Base-by-base conservation (phyloP, 2,797 vertebrate genomes). In the Eremophila alpestris region DNA sequence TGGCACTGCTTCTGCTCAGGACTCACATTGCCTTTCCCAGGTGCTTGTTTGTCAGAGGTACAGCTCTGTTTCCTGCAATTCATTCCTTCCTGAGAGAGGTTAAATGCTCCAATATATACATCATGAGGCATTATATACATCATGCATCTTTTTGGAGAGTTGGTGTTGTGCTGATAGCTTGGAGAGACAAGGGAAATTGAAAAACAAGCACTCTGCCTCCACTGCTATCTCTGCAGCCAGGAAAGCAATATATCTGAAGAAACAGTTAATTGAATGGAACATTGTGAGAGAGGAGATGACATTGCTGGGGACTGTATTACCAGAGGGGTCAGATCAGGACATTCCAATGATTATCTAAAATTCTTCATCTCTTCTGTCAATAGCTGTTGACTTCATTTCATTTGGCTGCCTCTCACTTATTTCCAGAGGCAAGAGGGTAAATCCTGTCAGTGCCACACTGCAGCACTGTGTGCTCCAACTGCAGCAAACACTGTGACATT, bases 281-380 rank as follows among this genome's bases (percentile, higher is more conserved):
- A n/a, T 5, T 70, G 63, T 55, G 59, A 89, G 52, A 86, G 38
- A 48, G 85, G 22, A 87, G 60, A 51, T 93, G 91, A 59, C 52
- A 69, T 62, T 65, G n/a, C 41, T n/a, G 46, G 49, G 30, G 73
- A 91, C 83, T 79, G 54, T 81, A 86, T 84, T 92, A 89, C 63
- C 38, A 69, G 55, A 76, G 74, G 49, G 83, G 86, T 70, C 64
- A 90, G 32, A 74, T 19, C 45, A 74, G 92, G 86, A 87, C 90
- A 70, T 71, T 92, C 60, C 68, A 83, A 76, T 15, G 52, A 56
- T 71, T 89, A 90, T 80, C 86, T 67, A 65, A 40, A 77, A 87
- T 95, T 93, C 81, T 92, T 79, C 38, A 56, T 76, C 68, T 84
- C 58, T 92, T 73, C 60, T 90, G 71, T 90, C 81, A 80, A 77